phyloP scores from a whole-genome alignment of 1,140 invertebrate species.

The Camponotus pennsylvanicus region DNA sequence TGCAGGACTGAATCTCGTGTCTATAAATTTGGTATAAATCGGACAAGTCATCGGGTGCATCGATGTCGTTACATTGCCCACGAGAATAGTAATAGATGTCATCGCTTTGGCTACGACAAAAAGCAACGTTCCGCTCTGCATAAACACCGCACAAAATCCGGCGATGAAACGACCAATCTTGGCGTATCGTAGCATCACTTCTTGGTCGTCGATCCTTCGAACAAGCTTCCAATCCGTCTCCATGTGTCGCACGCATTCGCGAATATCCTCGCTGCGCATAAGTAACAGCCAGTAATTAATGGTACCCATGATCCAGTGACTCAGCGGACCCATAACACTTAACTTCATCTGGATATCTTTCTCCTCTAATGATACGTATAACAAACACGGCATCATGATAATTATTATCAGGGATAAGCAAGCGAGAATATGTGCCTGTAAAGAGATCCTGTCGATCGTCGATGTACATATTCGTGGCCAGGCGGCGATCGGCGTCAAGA shows the following conservation, averaged over 20 bases:
- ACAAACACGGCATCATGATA: conserved; percentile 22
- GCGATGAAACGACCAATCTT: conserved; percentile 49
- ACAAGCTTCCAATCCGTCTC: conserved; percentile 76
- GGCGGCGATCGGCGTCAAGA: conserved; percentile 60
- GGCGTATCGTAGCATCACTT: conserved; percentile 59
- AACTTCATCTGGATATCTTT: conserved; percentile 68
- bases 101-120: conserved; percentile 58
- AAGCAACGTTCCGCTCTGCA: conserved; percentile 38
- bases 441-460: background rate
- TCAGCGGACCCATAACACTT: conserved; percentile 73
- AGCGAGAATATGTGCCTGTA: background rate
- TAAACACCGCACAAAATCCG: conserved; percentile 39
- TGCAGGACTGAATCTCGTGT: conserved; percentile 64
- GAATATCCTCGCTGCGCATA: conserved; percentile 63
- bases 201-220: background rate
- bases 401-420: conserved; percentile 14
- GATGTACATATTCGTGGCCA: conserved; percentile 47
- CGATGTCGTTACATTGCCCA: conserved; percentile 18
- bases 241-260: conserved; percentile 71
- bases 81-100: background rate
- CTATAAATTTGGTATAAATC: conserved; percentile 62
- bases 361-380: conserved; percentile 65
- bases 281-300: conserved; percentile 76
- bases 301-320: conserved; percentile 76
- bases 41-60: conserved; percentile 71